phyloP scores from a whole-genome alignment of 2,113 vertebrate species.

The Tragulus kanchil region DNA sequence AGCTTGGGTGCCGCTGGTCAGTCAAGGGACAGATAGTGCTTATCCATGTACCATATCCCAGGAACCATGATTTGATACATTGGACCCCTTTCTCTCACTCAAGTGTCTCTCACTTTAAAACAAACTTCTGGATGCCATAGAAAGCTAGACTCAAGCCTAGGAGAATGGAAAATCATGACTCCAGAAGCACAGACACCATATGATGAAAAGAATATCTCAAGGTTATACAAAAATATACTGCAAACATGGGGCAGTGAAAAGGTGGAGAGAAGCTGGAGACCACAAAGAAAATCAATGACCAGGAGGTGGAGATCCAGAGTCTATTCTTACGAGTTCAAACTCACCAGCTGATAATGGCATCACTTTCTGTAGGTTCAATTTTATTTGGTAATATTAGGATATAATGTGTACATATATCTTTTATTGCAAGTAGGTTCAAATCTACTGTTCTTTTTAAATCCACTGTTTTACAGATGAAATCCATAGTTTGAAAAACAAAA shows the following conservation, averaged over 20 bases:
- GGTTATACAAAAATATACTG: background rate
- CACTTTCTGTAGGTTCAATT: background rate
- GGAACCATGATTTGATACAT: background rate
- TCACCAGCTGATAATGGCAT: background rate
- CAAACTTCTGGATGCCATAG: background rate
- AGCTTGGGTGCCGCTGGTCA: background rate
- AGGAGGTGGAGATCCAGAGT: background rate
- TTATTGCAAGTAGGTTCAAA: background rate
- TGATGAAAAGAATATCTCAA: background rate
- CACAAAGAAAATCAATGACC: background rate
- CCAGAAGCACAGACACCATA: background rate
- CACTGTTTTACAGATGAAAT: background rate
- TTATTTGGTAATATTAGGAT: background rate
- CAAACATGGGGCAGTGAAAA: background rate
- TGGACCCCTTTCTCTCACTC: background rate
- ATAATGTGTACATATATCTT: background rate
- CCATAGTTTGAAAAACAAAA: background rate
- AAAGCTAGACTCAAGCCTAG: background rate
- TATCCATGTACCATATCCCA: rapidly evolving
- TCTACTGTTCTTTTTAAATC: background rate
- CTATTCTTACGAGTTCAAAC: background rate
- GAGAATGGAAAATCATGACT: background rate
- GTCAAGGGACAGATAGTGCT: rapidly evolving
- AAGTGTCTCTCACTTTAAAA: background rate
- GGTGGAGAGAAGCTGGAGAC: background rate